These are phyloP conservation scores for Ceraclea dissimilis DNA, from an alignment of 2,888 invertebrate species.

Conservation along the genomic window DNA sequence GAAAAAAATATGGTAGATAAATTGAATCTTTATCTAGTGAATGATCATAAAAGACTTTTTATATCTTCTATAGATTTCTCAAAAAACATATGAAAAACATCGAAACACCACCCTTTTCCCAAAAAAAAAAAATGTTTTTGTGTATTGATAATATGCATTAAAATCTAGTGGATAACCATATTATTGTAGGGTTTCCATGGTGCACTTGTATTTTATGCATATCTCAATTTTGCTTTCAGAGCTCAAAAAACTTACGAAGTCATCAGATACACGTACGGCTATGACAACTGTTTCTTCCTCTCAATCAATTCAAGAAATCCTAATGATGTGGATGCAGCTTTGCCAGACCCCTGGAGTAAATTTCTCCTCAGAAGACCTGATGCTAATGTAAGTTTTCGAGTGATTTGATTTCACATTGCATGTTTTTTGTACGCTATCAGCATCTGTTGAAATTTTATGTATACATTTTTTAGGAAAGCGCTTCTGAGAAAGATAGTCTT, in stretches of 20 bases:
- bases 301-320: slow-evolving; percentile 77
- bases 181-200: no score
- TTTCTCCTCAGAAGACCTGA: slow-evolving; percentile 59
- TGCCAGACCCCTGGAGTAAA: slow-evolving; percentile 81
- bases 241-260: slow-evolving; percentile 77
- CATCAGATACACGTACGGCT: slow-evolving; percentile 81
- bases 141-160: no score
- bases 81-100: no score
- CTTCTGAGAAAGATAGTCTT: slow-evolving; percentile 43
- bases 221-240: slow-evolving; percentile 40
- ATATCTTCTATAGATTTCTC: no score
- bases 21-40: no score
- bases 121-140: no score
- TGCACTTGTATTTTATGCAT: no score
- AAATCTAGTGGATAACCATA: no score
- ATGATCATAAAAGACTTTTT: no score
- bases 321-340: slow-evolving; percentile 46
- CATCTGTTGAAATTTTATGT: neutral
- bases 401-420: neutral
- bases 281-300: slow-evolving; percentile 79
- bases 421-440: neutral
- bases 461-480: slow-evolving; percentile 14
- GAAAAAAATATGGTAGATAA: no score
- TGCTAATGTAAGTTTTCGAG: slow-evolving; percentile 35
- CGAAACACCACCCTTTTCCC: no score